A percentile compares a stretch with the other conserved stretches of the same genome.
These are phyloP conservation scores for Sarcoramphus papa DNA, from an alignment of 2,797 vertebrate species.

Conservation along the genomic window DNA sequence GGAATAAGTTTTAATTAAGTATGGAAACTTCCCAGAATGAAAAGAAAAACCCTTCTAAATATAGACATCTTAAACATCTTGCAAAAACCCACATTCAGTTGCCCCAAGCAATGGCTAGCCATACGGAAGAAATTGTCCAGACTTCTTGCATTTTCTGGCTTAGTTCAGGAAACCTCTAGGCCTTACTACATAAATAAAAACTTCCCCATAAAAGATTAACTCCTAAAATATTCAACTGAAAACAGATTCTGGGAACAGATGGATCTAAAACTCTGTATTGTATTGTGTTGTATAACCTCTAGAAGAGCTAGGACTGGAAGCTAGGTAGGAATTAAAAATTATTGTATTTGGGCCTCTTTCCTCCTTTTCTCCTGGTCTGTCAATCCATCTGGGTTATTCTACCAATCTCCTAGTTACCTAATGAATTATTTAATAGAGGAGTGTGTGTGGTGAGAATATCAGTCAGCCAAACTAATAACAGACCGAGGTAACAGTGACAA, in stretches of 20 bases:
- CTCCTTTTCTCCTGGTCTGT: background rate
- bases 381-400: background rate
- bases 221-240: background rate
- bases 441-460: background rate
- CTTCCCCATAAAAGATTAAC: background rate
- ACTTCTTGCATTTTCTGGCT: constrained; percentile 24
- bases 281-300: background rate
- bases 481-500: background rate
- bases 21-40: background rate
- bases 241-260: background rate
- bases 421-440: background rate
- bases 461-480: background rate
- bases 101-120: background rate
- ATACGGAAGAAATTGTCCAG: constrained; percentile 6
- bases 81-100: background rate
- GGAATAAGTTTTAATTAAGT: constrained; percentile 18
- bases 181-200: background rate
- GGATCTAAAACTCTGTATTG: background rate
- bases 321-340: background rate
- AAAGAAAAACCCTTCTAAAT: constrained; percentile 13
- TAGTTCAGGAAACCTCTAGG: constrained; percentile 44
- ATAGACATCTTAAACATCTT: constrained; percentile 22
- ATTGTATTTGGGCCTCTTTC: background rate
- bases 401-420: background rate
- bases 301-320: background rate